Base-by-base conservation (phyloP, 92 coral and sea anemone species). In the Epizoanthus ramosus region DNA sequence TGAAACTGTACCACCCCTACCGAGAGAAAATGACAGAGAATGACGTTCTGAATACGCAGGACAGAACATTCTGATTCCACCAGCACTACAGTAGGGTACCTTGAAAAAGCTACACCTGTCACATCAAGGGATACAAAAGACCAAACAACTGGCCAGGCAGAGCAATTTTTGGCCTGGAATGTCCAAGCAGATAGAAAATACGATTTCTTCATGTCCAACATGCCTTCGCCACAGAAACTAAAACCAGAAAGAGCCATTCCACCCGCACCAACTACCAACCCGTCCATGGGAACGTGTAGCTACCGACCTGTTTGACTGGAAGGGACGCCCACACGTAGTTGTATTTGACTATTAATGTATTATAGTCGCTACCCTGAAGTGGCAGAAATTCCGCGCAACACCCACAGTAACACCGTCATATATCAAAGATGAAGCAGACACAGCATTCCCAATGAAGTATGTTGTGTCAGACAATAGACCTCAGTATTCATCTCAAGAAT, bases 71-170 rank as follows among this genome's bases (percentile, higher is more conserved):
- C 80, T 89, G 10, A 89, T 86, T 28, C 87, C 81, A 23, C 89
- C 89, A 1, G 43, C 23, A 10, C 84, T 86, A 19, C 85, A 79
- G n/a, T n/a, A n/a, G n/a, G n/a, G n/a, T 84, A 85, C 35, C 75
- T 22, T n/a, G 22, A n/a, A 90, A 90, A 65, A 90, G 28, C 83
- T 90, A 8, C 90, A 86, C 85, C 75, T 25, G 19, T 86, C 85
- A 6, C 90, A 90, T 63, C 88, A 87, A 75, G 90, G 93, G 24
- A 90, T 87, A 13, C 86, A 83, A 84, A 87, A 87, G 47, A 86
- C 83, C 57, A 86, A 86, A 58, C 90, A 73, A 9, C 73, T 80
- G 24, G 90, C 92, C 6, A 56, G 85, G 13, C 83, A 89, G 63
- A 47, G 79, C 33, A 68, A 17, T 86, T n/a, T 89, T 73, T 89